Percentiles rank a stretch among this genome's conserved stretches.
phyloP scores from a whole-genome alignment of 2,797 vertebrate genomes.

The Dromococcyx pavoninus region DNA sequence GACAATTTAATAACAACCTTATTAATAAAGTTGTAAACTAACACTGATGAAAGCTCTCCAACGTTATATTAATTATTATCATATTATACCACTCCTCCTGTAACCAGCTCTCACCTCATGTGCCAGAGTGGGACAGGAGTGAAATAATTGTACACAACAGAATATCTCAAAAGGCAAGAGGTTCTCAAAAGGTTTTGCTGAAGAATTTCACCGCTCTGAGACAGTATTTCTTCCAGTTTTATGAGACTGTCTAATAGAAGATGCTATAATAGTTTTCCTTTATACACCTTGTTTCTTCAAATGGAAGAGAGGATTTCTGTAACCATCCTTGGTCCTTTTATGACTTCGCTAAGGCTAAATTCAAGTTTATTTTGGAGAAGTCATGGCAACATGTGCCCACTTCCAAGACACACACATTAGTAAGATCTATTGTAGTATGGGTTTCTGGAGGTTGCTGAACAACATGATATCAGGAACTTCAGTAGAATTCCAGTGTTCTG shows the following conservation, averaged over 20 bases:
- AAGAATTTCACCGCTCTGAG: neutral
- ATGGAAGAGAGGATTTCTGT: neutral
- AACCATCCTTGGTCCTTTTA: neutral
- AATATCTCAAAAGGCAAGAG: neutral
- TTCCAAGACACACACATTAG: neutral
- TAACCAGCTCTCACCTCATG: accelerated
- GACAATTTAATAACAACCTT: neutral
- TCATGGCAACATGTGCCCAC: neutral
- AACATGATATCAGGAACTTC: neutral
- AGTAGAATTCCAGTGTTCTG: neutral
- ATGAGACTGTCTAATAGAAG: neutral
- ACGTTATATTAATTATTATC: no score
- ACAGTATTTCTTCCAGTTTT: neutral
- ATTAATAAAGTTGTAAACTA: neutral
- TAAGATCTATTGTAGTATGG: neutral
- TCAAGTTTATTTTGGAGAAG: neutral
- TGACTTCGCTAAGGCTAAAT: neutral
- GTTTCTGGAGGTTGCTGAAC: neutral
- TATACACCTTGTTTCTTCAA: neutral
- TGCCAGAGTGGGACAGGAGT: neutral
- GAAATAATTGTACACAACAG: neutral
- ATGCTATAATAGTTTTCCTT: neutral
- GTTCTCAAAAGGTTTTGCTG: neutral
- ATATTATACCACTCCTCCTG: neutral
- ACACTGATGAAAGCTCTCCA: neutral